phyloP scores from a whole-genome alignment of 2,797 vertebrate genomes.

The Galaxias olidus region DNA sequence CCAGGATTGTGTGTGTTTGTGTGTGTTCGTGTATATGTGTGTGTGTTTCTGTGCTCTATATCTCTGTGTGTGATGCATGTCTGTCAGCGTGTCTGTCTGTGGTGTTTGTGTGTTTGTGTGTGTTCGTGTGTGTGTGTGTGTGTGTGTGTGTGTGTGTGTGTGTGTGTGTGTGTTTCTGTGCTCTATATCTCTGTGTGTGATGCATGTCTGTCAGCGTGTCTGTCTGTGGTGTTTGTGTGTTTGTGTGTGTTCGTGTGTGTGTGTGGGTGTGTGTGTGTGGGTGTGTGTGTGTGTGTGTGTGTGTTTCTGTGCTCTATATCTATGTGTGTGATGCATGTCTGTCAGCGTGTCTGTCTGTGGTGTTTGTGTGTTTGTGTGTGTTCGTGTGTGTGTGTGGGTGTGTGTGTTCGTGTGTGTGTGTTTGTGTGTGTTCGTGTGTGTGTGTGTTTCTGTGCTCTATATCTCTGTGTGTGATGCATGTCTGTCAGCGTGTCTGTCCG shows the following conservation, averaged over 20 bases:
- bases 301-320: no score
- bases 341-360: constrained; percentile 3
- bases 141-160: constrained; percentile 19
- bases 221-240: no score
- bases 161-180: constrained; percentile 20
- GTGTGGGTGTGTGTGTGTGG: background rate
- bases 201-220: constrained; percentile 6
- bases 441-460: background rate
- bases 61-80: no score
- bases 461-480: constrained; percentile 5
- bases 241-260: no score
- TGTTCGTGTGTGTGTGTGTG: constrained; percentile 3
- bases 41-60: constrained; percentile 5
- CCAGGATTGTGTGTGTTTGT: background rate
- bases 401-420: background rate
- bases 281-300: background rate
- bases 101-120: constrained; percentile 21
- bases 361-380: no score
- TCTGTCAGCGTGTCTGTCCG: constrained; percentile 5
- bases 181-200: background rate
- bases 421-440: background rate
- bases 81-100: no score
- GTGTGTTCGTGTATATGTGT: constrained; percentile 6
- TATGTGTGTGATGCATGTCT: background rate
- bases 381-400: no score